Evolutionary conservation across 2,797 vertebrate genomes (phyloP).

Genomic region (Manis crassicaudata): DNA sequence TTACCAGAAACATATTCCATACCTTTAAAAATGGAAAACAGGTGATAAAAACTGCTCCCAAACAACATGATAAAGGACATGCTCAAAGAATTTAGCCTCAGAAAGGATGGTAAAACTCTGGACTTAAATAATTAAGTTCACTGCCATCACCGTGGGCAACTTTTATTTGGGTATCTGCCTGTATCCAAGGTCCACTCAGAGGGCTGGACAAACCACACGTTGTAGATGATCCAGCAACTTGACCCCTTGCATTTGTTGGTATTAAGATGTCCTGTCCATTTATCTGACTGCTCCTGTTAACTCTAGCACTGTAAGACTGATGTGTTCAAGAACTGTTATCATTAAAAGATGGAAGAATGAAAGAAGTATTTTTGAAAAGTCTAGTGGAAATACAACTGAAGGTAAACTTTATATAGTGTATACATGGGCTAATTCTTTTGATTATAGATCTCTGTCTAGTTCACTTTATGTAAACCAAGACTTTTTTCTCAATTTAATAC

Average conservation of each 20-base stretch:
- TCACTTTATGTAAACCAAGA: neutral
- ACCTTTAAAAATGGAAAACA: slow-evolving; percentile 44
- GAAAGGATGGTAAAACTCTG: neutral
- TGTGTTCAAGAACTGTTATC: neutral
- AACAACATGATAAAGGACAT: neutral
- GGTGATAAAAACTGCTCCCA: neutral
- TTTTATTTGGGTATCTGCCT: neutral
- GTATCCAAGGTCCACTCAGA: neutral
- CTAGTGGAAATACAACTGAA: neutral
- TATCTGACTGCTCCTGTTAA: neutral
- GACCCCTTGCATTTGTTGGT: neutral
- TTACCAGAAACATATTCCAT: slow-evolving; percentile 10
- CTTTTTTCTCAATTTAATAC: neutral
- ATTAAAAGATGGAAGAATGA: slow-evolving; percentile 23
- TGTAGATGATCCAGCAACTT: neutral
- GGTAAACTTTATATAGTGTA: neutral
- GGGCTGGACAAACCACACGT: neutral
- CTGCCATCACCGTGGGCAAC: neutral
- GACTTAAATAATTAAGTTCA: neutral
- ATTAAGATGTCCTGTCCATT: neutral
- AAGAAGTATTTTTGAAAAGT: neutral
- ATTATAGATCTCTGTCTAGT: neutral
- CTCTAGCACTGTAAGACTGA: neutral
- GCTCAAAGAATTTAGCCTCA: neutral
- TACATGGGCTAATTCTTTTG: neutral